Evolutionary conservation across 2,888 invertebrate genomes (phyloP), one percentile per base, ranked within the genome.

Genomic region (Hyalella azteca): DNA sequence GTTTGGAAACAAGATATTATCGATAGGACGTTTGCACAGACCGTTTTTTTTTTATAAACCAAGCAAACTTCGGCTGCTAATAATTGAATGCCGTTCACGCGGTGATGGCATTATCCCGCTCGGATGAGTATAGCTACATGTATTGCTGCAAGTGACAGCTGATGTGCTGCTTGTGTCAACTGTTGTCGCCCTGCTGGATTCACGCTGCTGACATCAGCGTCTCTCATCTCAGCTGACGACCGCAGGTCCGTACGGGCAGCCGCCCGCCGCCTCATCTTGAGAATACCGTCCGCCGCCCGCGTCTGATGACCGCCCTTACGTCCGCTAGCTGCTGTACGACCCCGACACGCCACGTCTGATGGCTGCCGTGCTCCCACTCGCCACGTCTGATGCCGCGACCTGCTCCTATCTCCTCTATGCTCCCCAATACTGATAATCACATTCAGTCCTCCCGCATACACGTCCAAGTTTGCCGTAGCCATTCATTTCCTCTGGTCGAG

Each of bases 211-310:
- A 59, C 29, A 36, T n/a, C n/a, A 13, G 39, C 26, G n/a, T 13
- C 77, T 50, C 39, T 45, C 29, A 59, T 79, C 79, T 78, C 83
- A 73, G 81, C 81, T 66, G 79, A 80, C 78, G 79, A 78, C 50
- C 79, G 77, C 79, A 75, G 81, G 79, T 83, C 83, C 77, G 78
- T 83, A 40, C 77, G 79, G 79, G 83, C 79, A 76, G 83, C 83
- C 39, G 83, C 83, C 60, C 81, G 79, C 76, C 79, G 83, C 73
- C 83, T 83, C 78, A 79, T 83, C 77, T 78, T 81, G 77, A 83
- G 81, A 78, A 83, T 83, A 81, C 83, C 81, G 81, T 81, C 79
- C 77, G 81, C 82, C 79, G 81, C 45, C 7, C 45, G 49, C 54
- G n/a, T n/a, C n/a, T 26, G 54, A 22, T 26, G 54, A 7, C 7